Evolutionary conservation across 2,113 vertebrate species (phyloP), one percentile per base, ranked within the genome.

Genomic region (Vidua chalybeata): DNA sequence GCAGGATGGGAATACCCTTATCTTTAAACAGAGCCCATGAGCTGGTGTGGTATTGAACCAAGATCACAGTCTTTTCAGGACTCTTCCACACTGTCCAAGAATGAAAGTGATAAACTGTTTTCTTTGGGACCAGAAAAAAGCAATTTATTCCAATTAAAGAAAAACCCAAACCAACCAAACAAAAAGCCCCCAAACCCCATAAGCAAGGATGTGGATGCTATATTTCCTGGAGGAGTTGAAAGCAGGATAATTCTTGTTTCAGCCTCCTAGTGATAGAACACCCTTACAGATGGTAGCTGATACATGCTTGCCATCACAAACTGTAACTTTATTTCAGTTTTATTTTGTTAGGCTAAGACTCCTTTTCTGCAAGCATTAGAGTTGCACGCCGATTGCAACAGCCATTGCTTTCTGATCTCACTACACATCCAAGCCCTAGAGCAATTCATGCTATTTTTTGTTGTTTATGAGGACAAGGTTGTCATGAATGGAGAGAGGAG

Each of bases 311-410:
- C 35, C 35, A 68, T 63, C n/a, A 56, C 22, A 35, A 3, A 2
- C 5, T 1, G 2, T 56, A 1, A 2, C 35, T 93, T 87, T 79
- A 58, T 69, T 91, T 87, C 5, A 24, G 59, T 63, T 84, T 55
- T 35, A 19, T 59, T 82, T 91, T 79, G 24, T 49, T 83, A 49
- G 3, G 11, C 39, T 24, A 39, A 59, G 35, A 48, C 13, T 90
- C n/a, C 37, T 83, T 75, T 75, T 13, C 41, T 61, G 23, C 19
- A 75, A 72, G 7, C 76, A 23, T 28, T 67, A 72, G 33, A 59
- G 24, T 48, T 67, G 15, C 24, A 48, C 0, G 0, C 9, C 54
- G 39, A 39, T 68, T 31, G 17, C 33, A 31, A 27, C 21, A 61
- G 20, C n/a, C 55, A 8, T 77, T 0, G 0, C 4, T 83, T 91